phyloP scores from a whole-genome alignment of 2,113 vertebrate species.

The Ciconia stormi region DNA sequence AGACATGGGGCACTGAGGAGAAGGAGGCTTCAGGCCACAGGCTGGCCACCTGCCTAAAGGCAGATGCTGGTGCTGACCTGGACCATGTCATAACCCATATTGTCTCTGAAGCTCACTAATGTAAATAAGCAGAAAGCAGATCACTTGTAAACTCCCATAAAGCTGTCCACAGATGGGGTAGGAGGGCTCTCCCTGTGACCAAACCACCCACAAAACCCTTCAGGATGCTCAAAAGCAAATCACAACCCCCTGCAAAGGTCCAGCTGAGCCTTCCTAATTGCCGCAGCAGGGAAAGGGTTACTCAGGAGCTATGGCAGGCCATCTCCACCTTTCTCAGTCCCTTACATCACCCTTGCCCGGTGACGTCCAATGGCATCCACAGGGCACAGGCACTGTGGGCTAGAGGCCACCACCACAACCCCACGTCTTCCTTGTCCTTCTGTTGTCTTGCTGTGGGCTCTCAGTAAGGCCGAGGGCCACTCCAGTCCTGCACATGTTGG shows the following conservation, averaged over 20 bases:
- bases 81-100: not conserved
- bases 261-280: not conserved
- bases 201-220: not conserved
- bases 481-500: accelerated
- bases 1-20: not conserved
- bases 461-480: not conserved
- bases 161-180: not conserved
- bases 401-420: not conserved
- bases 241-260: not conserved
- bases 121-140: not conserved
- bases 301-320: not conserved
- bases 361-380: accelerated
- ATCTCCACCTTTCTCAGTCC: not conserved
- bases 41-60: not conserved
- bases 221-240: not conserved
- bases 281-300: not conserved
- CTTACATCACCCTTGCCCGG: not conserved
- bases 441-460: not conserved
- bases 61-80: not conserved
- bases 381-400: not conserved
- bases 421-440: not conserved
- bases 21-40: not conserved
- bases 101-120: not conserved
- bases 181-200: not conserved
- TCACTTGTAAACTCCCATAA: not conserved